phyloP scores from a whole-genome alignment of 2,113 vertebrate species.

The Choloepus hoffmanni region DNA sequence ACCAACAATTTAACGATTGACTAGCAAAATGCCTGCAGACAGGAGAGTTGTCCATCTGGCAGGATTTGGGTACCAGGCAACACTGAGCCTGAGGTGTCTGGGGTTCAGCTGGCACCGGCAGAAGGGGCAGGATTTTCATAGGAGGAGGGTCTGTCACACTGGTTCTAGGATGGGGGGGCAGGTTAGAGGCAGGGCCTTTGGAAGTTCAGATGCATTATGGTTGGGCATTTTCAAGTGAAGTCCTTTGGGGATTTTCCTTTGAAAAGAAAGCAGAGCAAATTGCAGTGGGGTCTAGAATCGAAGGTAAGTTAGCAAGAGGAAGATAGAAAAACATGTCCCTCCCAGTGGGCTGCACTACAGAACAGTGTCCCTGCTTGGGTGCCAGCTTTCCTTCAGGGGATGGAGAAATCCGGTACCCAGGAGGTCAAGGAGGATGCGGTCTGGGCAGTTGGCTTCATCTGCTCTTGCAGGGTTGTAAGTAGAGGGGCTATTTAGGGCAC shows the following conservation, averaged over 20 bases:
- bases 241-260: conserved; percentile 1
- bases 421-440: not conserved
- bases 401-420: not conserved
- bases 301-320: not conserved
- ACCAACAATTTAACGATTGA: not conserved
- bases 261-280: not conserved
- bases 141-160: not conserved
- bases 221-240: not conserved
- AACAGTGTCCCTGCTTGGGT: not conserved
- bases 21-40: not conserved
- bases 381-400: not conserved
- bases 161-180: not conserved
- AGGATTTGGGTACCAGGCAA: not conserved
- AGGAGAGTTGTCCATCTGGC: not conserved
- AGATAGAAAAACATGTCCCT: not conserved
- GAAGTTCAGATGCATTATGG: not conserved
- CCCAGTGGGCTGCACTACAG: not conserved
- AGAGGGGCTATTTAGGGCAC: not conserved
- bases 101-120: not conserved
- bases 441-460: not conserved
- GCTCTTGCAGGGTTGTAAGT: not conserved
- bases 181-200: not conserved
- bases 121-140: not conserved
- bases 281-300: not conserved
- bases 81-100: not conserved